These are phyloP conservation scores for Mimachlamys varia DNA, from an alignment of 2,888 invertebrate genomes.

Conservation along the genomic window DNA sequence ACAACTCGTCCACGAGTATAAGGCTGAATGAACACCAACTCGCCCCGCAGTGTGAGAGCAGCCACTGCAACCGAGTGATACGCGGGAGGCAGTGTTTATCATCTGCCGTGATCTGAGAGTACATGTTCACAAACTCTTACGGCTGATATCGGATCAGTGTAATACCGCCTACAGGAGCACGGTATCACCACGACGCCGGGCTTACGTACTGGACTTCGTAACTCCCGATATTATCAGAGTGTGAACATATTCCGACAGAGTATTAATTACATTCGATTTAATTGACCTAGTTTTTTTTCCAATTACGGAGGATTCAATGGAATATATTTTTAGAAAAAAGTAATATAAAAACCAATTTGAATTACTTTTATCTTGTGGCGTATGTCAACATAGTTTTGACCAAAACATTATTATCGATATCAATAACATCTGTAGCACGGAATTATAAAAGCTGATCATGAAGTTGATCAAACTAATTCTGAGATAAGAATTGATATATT, in stretches of 20 bases:
- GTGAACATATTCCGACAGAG: background rate
- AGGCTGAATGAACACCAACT: background rate
- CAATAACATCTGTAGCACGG: background rate
- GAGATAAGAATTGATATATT: too few relatives aligned
- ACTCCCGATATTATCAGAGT: background rate
- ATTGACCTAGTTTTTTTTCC: background rate
- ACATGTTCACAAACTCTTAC: background rate
- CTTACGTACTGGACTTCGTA: background rate
- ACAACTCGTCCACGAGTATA: background rate
- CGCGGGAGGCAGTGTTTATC: conserved; percentile 7
- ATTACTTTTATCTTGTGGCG: background rate
- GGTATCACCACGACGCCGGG: background rate
- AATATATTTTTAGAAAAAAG: background rate
- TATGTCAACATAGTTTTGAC: background rate
- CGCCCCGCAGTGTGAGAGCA: background rate
- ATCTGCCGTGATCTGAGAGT: conserved; percentile 6
- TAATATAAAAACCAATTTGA: background rate
- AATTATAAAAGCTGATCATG: background rate
- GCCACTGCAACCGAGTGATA: background rate
- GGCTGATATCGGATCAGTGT: background rate
- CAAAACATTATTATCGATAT: background rate
- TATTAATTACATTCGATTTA: background rate
- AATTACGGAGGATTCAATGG: background rate
- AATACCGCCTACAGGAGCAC: background rate
- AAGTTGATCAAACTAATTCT: too few relatives aligned